phyloP scores from a whole-genome alignment of 2,797 vertebrate species.

The Muraenolepis orangiensis region DNA sequence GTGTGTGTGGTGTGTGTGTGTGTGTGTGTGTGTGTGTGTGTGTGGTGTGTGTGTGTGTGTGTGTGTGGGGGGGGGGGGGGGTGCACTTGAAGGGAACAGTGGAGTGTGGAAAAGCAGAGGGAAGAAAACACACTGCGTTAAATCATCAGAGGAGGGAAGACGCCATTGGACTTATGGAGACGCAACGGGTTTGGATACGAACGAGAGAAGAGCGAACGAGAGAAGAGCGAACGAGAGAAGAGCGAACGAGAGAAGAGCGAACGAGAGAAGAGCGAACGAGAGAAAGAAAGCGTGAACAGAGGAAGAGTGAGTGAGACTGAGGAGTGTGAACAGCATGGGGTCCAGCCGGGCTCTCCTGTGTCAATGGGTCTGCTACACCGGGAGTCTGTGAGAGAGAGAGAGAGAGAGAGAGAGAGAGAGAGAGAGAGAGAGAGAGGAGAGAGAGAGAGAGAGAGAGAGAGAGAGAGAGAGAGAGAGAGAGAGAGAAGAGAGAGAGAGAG shows the following conservation, averaged over 20 bases:
- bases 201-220: not conserved
- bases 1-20: too few species aligned
- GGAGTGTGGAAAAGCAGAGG: slow-evolving; percentile 38
- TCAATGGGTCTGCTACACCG: not conserved
- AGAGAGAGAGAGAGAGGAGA: slow-evolving; percentile 8
- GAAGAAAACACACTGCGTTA: not conserved
- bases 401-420: slow-evolving; percentile 15
- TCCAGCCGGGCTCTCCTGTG: not conserved
- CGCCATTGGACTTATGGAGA: slow-evolving; percentile 17
- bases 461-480: slow-evolving; percentile 14
- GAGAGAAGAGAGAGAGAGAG: not conserved
- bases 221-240: not conserved
- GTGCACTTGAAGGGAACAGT: slow-evolving; percentile 18
- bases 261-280: not conserved
- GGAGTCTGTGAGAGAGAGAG: slow-evolving; percentile 13
- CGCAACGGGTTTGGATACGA: slow-evolving; percentile 1
- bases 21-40: too few species aligned
- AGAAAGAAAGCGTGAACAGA: too few species aligned
- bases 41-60: too few species aligned
- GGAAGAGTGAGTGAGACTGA: not conserved
- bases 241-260: not conserved
- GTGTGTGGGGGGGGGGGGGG: not conserved
- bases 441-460: slow-evolving; percentile 8
- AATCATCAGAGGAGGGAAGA: not conserved
- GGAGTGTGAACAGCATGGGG: not conserved